A percentile compares a stretch with the other conserved stretches of the same genome.
These are phyloP conservation scores for Cygnus atratus DNA, from an alignment of 2,113 vertebrate genomes.

Conservation along the genomic window DNA sequence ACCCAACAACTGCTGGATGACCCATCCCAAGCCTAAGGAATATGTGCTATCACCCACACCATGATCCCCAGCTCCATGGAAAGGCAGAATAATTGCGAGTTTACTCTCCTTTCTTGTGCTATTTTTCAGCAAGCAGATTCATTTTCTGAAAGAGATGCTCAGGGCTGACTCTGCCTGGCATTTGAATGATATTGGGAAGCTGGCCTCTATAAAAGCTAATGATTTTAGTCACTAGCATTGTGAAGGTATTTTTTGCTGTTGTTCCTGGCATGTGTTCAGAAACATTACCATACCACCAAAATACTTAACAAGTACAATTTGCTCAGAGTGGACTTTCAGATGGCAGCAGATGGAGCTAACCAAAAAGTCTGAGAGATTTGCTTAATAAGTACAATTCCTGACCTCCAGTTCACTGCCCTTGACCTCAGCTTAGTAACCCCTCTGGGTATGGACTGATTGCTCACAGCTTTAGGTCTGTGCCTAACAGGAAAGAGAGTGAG, in stretches of 20 bases:
- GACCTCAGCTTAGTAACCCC: not conserved
- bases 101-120: not conserved
- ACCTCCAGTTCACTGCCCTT: not conserved
- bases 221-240: constrained; percentile 1
- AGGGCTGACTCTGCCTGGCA: constrained; percentile 12
- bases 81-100: not conserved
- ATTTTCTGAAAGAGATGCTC: not conserved
- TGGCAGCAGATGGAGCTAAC: not conserved
- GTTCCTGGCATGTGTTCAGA: not conserved
- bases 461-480: not conserved
- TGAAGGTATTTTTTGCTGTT: constrained; percentile 26
- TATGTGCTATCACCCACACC: not conserved
- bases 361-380: not conserved
- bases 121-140: not conserved
- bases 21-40: not conserved
- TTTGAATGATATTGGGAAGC: constrained; percentile 14
- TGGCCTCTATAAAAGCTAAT: constrained; percentile 1
- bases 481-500: not conserved
- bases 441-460: not conserved
- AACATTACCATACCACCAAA: not conserved
- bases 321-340: not conserved
- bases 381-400: not conserved
- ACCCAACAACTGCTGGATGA: not conserved
- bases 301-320: not conserved
- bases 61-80: not conserved